Conservation (phyloP, 2,888 invertebrate species). For the Brenthis ino region DNA sequence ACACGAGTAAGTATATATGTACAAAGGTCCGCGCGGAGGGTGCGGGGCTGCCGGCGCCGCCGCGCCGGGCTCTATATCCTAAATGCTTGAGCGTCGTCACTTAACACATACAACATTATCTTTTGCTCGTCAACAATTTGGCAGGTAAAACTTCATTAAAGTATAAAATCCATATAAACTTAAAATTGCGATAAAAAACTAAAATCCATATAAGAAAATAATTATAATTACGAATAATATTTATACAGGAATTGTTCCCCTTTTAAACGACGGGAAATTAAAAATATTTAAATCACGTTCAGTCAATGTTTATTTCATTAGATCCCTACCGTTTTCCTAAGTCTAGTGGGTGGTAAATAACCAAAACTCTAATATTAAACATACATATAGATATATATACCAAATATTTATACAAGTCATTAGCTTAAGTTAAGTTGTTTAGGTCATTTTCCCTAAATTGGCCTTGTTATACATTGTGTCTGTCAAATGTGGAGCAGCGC, state of each 20-base stretch:
- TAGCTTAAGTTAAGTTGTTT: conserved; percentile 82
- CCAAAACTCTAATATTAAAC: conserved; percentile 82
- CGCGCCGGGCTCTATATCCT: conserved; percentile 55
- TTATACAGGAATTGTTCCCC: conserved; percentile 78
- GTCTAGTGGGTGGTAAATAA: conserved; percentile 81
- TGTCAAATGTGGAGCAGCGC: conserved; percentile 68
- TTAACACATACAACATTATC: conserved; percentile 71
- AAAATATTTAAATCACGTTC: conserved; percentile 77
- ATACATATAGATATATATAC: conserved; percentile 82
- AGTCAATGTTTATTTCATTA: conserved; percentile 80
- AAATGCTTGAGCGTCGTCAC: conserved; percentile 78
- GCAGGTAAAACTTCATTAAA: conserved; percentile 77
- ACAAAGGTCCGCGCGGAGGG: conserved; percentile 67
- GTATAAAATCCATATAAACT: conserved; percentile 75
- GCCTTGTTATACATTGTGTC: conserved; percentile 72
- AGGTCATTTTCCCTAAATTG: conserved; percentile 79
- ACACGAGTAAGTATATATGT: conserved; percentile 78
- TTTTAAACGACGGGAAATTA: conserved; percentile 70
- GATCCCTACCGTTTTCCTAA: conserved; percentile 79
- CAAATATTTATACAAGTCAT: conserved; percentile 82
- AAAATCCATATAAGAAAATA: conserved; percentile 77
- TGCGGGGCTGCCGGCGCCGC: conserved; percentile 46
- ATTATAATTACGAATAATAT: conserved; percentile 79
- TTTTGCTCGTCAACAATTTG: conserved; percentile 78
- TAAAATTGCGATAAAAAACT: conserved; percentile 79